Evolutionary conservation across 2,888 invertebrate species (phyloP), one percentile per base, ranked within the genome.

Genomic region (Drosophila emarginata): DNA sequence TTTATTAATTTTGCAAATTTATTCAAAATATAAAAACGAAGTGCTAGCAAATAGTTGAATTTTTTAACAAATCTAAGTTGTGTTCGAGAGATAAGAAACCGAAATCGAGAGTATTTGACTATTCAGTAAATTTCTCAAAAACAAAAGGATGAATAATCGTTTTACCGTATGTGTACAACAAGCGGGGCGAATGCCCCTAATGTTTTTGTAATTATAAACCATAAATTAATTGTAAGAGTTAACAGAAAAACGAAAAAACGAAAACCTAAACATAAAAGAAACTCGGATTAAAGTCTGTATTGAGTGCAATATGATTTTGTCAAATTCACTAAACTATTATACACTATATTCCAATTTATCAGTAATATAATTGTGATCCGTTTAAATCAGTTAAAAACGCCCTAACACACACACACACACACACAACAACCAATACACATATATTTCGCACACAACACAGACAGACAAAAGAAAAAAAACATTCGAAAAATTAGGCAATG

Each of bases 131-230:
- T 11, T 45, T 45, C 45, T 45, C 21, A 21, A 45, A 45, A 45
- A 21, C 11, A 12, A 45, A 45, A 45, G 15, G 14, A 45, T 37
- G 37, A 45, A 45, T 45, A 21, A 45, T 45, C 45, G 21, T 45
- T 54, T 54, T 5, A 54, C 36, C 5, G 32, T 54, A 36, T 36
- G 54, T 54, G 54, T 54, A 54, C 54, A 32, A 54, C 53, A 53
- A 32, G 15, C 32, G 54, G 54, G 36, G 18, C 32, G 5, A 37
- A 72, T 57, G 66, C 75, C 70, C 77, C 58, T 70, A 69, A 76
- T 70, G 58, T 65, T 67, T 72, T 83, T 81, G 81, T 81, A 81
- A 81, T 84, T 81, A 84, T 83, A 74, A 76, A 68, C 67, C 67
- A 64, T 79, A 77, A 64, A 66, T 39, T 77, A 79, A 75, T 67